Conservation (phyloP, 1,140 invertebrate genomes). For the Atopsyche davidsoni region DNA sequence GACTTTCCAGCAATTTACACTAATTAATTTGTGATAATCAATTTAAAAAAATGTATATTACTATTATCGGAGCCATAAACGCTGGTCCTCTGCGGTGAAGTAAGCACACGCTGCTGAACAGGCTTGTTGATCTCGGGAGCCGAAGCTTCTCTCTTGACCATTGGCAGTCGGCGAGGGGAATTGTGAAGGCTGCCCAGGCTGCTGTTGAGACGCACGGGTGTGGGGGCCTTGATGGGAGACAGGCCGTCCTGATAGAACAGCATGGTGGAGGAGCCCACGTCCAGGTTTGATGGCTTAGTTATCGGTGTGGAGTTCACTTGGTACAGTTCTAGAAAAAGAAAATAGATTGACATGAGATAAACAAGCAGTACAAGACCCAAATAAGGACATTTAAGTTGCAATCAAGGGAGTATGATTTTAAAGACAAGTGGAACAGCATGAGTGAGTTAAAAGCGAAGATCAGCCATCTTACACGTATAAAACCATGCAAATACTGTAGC, state of each 20-base stretch:
- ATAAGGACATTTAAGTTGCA: too few relatives aligned
- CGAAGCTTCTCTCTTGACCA: slow-evolving; percentile 25
- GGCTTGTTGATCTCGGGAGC: slow-evolving; percentile 24
- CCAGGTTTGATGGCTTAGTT: slow-evolving; percentile 9
- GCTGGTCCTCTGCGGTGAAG: slow-evolving; percentile 6
- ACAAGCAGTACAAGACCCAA: too few relatives aligned
- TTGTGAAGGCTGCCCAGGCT: slow-evolving; percentile 17
- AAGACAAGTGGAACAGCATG: too few relatives aligned
- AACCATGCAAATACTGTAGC: too few relatives aligned
- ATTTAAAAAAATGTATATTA: slow-evolving; percentile 7
- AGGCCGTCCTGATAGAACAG: slow-evolving; percentile 23
- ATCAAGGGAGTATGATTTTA: too few relatives aligned
- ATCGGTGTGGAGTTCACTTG: slow-evolving; percentile 25
- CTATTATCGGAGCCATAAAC: slow-evolving; percentile 20
- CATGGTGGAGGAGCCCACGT: slow-evolving; percentile 9
- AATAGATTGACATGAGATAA: too few relatives aligned
- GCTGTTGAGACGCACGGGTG: slow-evolving; percentile 7
- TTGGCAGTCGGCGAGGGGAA: slow-evolving; percentile 12
- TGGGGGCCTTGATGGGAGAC: too few relatives aligned
- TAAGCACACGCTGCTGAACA: slow-evolving; percentile 5
- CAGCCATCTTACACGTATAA: too few relatives aligned
- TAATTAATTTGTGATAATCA: too few relatives aligned
- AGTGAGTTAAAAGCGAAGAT: too few relatives aligned
- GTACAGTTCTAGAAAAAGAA: slow-evolving; percentile 16
- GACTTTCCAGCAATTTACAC: too few relatives aligned